Evolutionary conservation across 2,888 invertebrate genomes (phyloP), one percentile per base, ranked within the genome.

Genomic region (Drosophila recens): DNA sequence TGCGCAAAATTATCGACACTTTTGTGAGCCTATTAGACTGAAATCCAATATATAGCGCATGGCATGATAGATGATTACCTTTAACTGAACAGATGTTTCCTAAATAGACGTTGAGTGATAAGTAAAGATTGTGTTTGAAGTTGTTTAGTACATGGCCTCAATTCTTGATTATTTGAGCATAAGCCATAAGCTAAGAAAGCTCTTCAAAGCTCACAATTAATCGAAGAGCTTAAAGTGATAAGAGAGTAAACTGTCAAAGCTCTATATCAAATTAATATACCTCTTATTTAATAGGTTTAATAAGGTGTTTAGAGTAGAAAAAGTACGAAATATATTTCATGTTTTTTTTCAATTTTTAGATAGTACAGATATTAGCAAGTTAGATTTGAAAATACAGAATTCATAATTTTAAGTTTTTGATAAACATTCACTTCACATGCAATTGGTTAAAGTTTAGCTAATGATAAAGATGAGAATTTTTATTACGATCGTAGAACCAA

Each of bases 1-100:
- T 62, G 27, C 68, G 27, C 64, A n/a, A 56, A 73, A 67, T 62
- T 53, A 43, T 71, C 56, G 68, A 61, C 69, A 57, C 46, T 53
- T 52, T 58, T 54, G 40, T 42, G 36, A 59, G 40, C 48, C 53
- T 61, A 75, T 79, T 84, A 75, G 49, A 58, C 45, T n/a, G 36
- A 66, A 69, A 75, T 63, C 5, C 67, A 87, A 89, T 78, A 83
- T 72, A 63, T 71, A 81, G 76, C 64, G 40, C 27, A 63, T 45
- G 53, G 48, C 58, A 65, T 84, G 87, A 89, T 87, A 68, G 76
- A 87, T 87, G 65, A 49, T 52, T 70, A 53, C 15, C 11, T 1
- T 30, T 48, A 66, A 58, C 27, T 27, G 8, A 78, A 61, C 87
- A 84, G 87, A 75, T 84, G 84, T 64, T 69, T 36, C 9, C 8